Conservation (phyloP, 1,140 invertebrate genomes). For the Chionoecetes opilio region DNA sequence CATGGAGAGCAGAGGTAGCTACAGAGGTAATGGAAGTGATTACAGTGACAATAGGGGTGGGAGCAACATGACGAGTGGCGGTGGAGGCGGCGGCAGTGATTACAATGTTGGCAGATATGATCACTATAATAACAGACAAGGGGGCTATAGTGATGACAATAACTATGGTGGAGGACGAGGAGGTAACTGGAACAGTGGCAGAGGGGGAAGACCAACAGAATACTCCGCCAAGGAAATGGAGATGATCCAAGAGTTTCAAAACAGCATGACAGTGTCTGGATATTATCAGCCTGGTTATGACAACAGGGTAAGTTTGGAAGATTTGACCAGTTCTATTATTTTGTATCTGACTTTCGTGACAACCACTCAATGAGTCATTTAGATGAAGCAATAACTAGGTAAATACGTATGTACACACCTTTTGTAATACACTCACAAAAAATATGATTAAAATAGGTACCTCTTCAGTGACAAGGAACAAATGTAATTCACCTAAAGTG, state of each 20-base stretch:
- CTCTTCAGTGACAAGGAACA: too few species aligned
- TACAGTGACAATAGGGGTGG: background rate
- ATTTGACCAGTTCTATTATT: background rate
- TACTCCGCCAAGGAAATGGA: conserved; percentile 52
- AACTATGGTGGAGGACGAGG: conserved; percentile 12
- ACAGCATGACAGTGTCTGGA: conserved; percentile 31
- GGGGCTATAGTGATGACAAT: background rate
- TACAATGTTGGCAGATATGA: conserved; percentile 57
- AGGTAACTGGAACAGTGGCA: conserved; percentile 48
- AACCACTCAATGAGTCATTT: too few species aligned
- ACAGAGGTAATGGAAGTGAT: conserved; percentile 42
- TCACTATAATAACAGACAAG: conserved; percentile 57
- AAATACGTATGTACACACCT: background rate
- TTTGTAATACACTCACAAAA: background rate
- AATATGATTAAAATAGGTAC: too few species aligned
- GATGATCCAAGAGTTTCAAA: conserved; percentile 53
- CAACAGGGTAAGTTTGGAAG: background rate
- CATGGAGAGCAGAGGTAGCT: conserved; percentile 21
- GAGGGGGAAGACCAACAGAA: conserved; percentile 33
- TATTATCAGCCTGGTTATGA: conserved; percentile 50
- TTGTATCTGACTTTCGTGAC: background rate
- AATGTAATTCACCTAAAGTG: too few species aligned
- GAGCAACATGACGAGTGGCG: background rate
- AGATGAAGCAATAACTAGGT: too few species aligned
- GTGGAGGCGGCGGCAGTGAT: background rate